Percentiles rank a stretch among this genome's conserved stretches.
phyloP scores from a whole-genome alignment of 2,113 vertebrate species.

The Charadrius vociferus region DNA sequence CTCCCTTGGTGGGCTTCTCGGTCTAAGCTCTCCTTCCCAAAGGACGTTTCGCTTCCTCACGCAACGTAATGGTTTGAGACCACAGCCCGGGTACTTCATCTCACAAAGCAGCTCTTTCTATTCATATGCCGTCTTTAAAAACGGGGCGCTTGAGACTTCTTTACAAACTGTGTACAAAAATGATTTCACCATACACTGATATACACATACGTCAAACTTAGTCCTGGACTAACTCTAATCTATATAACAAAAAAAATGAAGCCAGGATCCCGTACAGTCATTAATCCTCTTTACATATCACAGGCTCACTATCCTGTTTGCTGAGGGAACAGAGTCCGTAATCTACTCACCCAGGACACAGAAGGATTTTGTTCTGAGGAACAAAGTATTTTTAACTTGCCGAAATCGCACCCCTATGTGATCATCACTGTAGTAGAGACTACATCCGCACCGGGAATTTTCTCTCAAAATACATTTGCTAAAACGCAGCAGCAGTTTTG shows the following conservation, averaged over 20 bases:
- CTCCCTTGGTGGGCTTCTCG: background rate
- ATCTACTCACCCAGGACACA: background rate
- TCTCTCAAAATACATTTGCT: background rate
- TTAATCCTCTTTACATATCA: background rate
- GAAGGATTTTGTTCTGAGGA: background rate
- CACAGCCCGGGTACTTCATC: background rate
- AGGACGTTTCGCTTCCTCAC: background rate
- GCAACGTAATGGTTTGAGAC: background rate
- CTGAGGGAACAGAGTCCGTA: background rate
- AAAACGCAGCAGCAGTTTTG: background rate
- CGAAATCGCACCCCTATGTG: background rate
- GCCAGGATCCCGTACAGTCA: background rate
- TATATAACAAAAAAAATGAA: background rate
- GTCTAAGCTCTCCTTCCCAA: background rate
- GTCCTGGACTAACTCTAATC: background rate
- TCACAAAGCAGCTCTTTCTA: background rate
- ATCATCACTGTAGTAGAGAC: background rate
- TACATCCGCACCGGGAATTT: background rate
- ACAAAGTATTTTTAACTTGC: background rate
- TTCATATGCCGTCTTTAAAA: background rate
- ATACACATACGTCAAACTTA: background rate
- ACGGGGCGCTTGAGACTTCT: background rate
- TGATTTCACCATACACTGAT: rapidly evolving
- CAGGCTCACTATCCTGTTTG: background rate
- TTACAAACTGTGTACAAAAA: background rate